Conservation (phyloP, 2,888 invertebrate genomes). For the Brenthis daphne region DNA sequence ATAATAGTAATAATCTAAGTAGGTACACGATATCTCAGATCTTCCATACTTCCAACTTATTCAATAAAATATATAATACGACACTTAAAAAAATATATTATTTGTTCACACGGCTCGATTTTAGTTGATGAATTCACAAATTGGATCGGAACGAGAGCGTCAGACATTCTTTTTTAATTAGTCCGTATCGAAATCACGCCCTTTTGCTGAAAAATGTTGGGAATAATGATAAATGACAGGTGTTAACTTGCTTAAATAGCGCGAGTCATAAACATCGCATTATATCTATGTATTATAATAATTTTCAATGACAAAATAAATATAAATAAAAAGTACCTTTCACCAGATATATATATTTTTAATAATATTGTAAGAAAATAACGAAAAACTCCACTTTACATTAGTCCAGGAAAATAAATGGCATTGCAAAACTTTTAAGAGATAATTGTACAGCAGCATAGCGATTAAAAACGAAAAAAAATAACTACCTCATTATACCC, state of each 20-base stretch:
- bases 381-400: no score
- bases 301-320: no score
- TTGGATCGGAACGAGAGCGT: slow-evolving; percentile 27
- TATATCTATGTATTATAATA: no score
- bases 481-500: no score
- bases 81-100: slow-evolving; percentile 14
- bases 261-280: no score
- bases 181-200: slow-evolving; percentile 22
- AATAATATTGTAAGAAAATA: no score
- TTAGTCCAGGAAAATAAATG: no score
- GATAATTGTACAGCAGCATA: no score
- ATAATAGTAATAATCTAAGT: background rate
- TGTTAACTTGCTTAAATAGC: slow-evolving; percentile 7
- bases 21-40: background rate
- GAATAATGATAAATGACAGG: slow-evolving; percentile 25
- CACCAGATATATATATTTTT: no score
- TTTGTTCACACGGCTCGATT: slow-evolving; percentile 21
- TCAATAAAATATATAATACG: slow-evolving; percentile 16
- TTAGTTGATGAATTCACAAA: slow-evolving; percentile 31
- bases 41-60: background rate
- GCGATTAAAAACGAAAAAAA: no score
- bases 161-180: slow-evolving; percentile 31
- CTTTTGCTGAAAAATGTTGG: slow-evolving; percentile 20
- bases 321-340: no score
- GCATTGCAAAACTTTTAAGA: no score